Evolutionary conservation across 2,797 vertebrate species (phyloP), one percentile per base, ranked within the genome.

Genomic region (Eulemur coronatus): DNA sequence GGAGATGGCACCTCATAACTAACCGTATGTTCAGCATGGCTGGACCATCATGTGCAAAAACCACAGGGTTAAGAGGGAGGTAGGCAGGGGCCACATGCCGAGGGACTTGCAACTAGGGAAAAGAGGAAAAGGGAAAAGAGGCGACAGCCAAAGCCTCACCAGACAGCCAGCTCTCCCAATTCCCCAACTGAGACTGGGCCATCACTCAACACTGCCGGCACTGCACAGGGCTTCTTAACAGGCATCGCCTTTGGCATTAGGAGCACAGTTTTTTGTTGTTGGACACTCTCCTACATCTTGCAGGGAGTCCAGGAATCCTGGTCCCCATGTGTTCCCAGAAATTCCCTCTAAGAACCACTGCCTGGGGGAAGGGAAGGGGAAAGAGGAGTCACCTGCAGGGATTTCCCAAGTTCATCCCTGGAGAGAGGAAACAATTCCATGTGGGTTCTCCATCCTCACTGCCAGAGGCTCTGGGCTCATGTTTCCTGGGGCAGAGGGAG

Each of bases 121-220:
- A 33, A 5, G 46, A 78, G 33, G 33, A 41, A 48, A 72, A 5
- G 38, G 78, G 33, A 35, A 48, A 48, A 72, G 59, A 73, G n/a
- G 10, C 0, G 0, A 28, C 43, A 55, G 28, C 61, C 4, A 2
- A 6, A 48, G 7, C 38, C 26, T 50, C 35, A 12, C 35, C 12
- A 46, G 15, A 13, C 8, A 8, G 43, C 80, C 12, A 26, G 7
- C 18, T 24, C 48, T 59, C 30, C 41, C 26, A 17, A 6, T 33
- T 35, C 55, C 80, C 6, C 4, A 5, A 30, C 41, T 0, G 9
- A 78, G 46, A 20, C 67, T 33, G n/a, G 24, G 15, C 50, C 24
- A 3, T 75, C n/a, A 28, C 48, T 91, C n/a, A n/a, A 1, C 24
- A 10, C 18, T 48, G 20, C 46, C 48, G n/a, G 18, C 28, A 24